Percentiles rank a stretch among this genome's conserved stretches.
These are phyloP conservation scores for Nephila pilipes DNA, from an alignment of 1,140 invertebrate species.

Conservation along the genomic window DNA sequence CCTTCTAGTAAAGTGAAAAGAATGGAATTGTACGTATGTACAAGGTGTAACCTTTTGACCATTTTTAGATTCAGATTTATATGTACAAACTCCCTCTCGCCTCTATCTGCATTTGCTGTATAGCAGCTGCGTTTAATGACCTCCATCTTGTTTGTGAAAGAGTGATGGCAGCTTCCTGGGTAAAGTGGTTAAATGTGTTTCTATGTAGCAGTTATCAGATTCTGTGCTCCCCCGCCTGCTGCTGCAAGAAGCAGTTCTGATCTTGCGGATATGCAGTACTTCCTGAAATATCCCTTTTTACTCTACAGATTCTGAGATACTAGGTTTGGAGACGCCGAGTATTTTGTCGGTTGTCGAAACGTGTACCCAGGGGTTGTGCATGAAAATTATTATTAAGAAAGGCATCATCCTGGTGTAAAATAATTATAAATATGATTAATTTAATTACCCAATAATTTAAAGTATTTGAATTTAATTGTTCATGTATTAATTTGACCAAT, in stretches of 20 bases:
- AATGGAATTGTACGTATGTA: too few species aligned
- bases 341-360: neutral
- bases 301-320: neutral
- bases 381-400: too few species aligned
- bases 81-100: neutral
- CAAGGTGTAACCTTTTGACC: too few species aligned
- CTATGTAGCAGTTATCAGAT: neutral
- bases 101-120: neutral
- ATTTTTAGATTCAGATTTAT: too few species aligned
- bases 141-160: neutral
- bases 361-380: neutral
- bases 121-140: neutral
- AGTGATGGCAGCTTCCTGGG: neutral
- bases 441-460: too few species aligned
- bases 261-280: slow-evolving; percentile 1
- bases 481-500: too few species aligned
- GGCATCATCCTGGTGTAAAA: too few species aligned
- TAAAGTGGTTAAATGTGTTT: slow-evolving; percentile 23
- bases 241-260: neutral
- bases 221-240: neutral
- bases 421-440: too few species aligned
- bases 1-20: too few species aligned
- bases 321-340: neutral
- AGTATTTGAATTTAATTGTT: too few species aligned
- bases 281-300: neutral